Evolutionary conservation across 2,113 vertebrate species (phyloP).

Genomic region (Rhadina sibilatrix): DNA sequence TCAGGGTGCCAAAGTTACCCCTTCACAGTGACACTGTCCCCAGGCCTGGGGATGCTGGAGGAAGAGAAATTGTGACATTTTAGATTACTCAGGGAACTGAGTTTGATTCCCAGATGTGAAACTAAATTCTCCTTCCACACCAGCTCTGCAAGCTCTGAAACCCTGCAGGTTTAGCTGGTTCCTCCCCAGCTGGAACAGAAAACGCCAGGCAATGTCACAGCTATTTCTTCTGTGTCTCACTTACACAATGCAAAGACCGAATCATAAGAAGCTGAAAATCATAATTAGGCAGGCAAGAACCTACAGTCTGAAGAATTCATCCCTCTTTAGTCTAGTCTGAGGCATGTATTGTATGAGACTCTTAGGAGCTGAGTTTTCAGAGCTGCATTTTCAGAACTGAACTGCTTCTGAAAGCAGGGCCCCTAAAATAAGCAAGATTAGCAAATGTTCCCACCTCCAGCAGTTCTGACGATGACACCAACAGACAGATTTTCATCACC

Average conservation of each 20-base stretch:
- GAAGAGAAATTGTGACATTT: background rate
- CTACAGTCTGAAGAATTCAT: background rate
- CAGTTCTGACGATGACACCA: conserved; percentile 14
- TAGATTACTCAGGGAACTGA: background rate
- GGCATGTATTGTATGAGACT: background rate
- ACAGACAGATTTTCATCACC: conserved; percentile 13
- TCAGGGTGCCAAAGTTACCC: background rate
- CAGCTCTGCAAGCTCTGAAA: background rate
- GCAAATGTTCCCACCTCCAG: conserved; percentile 34
- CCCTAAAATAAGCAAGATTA: conserved; percentile 33
- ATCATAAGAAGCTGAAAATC: background rate
- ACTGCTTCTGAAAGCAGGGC: background rate
- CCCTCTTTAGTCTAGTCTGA: background rate
- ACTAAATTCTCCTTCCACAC: background rate
- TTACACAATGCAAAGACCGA: background rate
- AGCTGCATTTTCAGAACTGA: background rate
- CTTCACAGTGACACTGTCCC: background rate
- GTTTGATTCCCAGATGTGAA: background rate
- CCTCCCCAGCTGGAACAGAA: background rate
- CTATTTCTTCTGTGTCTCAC: background rate
- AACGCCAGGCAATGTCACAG: background rate
- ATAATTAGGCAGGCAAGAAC: background rate
- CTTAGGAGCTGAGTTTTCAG: background rate
- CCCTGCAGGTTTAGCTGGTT: background rate
- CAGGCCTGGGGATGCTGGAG: background rate